Percentiles rank a stretch among this genome's conserved stretches.
These are phyloP conservation scores for Macrobrachium nipponense DNA, from an alignment of 1,140 invertebrate genomes.

Conservation along the genomic window DNA sequence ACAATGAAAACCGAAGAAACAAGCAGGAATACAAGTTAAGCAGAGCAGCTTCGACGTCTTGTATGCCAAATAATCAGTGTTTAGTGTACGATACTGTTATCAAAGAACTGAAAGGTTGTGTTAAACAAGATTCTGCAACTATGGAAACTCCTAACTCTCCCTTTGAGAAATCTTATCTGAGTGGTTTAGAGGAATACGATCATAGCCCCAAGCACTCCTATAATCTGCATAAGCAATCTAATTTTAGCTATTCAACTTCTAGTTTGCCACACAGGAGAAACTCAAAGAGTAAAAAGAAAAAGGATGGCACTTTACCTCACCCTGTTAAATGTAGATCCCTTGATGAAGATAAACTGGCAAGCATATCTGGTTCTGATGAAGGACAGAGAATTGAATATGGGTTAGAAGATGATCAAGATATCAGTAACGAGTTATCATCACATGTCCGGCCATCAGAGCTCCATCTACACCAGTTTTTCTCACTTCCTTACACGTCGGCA, in stretches of 20 bases:
- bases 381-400: conserved; percentile 50
- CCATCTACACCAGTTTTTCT: conserved; percentile 43
- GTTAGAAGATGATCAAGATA: conserved; percentile 45
- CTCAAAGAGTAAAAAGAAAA: conserved; percentile 35
- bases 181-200: conserved; percentile 46
- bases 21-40: conserved; percentile 24
- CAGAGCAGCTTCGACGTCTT: conserved; percentile 47
- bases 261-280: conserved; percentile 47
- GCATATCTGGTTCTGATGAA: conserved; percentile 49
- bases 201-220: conserved; percentile 32
- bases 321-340: conserved; percentile 51
- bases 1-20: conserved; percentile 6
- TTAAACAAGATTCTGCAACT: conserved; percentile 20
- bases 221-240: conserved; percentile 19
- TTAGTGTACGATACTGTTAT: conserved; percentile 48
- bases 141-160: conserved; percentile 37
- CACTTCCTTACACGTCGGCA: conserved; percentile 37
- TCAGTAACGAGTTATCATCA: conserved; percentile 37
- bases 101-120: conserved; percentile 35
- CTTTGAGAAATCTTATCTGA: conserved; percentile 20
- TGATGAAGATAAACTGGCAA: conserved; percentile 52
- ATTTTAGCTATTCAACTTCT: conserved; percentile 45
- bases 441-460: conserved; percentile 49
- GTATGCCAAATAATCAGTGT: conserved; percentile 43
- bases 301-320: conserved; percentile 14